These are phyloP conservation scores for Aphrophora alni DNA, from an alignment of 2,888 invertebrate species.

Conservation along the genomic window DNA sequence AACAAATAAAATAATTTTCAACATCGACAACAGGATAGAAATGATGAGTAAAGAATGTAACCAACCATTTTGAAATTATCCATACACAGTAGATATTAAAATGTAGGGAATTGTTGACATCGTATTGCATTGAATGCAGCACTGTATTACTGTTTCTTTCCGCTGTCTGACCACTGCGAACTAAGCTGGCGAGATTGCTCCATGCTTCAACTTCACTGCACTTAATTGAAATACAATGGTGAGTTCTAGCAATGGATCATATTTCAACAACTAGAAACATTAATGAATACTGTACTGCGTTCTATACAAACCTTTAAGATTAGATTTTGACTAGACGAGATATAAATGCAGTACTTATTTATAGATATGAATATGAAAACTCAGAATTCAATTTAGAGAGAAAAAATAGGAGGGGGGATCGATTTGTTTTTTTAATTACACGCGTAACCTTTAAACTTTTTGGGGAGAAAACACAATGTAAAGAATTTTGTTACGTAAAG, in stretches of 20 bases:
- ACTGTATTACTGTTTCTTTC: not conserved
- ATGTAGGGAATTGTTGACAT: not conserved
- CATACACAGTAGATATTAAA: not conserved
- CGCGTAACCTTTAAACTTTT: no score
- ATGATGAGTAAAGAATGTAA: not conserved
- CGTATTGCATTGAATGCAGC: not conserved
- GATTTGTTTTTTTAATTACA: no score
- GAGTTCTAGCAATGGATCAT: not conserved
- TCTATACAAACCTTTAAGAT: no score
- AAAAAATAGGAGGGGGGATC: no score
- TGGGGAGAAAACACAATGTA: no score
- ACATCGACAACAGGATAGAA: no score
- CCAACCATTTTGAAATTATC: not conserved
- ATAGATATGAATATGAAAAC: no score
- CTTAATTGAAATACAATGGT: slow-evolving; percentile 2
- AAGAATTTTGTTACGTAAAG: no score
- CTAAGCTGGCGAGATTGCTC: not conserved
- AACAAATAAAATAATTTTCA: no score
- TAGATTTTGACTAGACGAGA: no score
- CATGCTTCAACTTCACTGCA: not conserved
- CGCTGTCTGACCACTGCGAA: not conserved
- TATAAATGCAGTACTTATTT: no score
- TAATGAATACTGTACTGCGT: not conserved
- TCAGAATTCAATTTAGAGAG: no score
- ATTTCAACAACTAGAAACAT: not conserved